Evolutionary conservation across 2,888 invertebrate genomes (phyloP).

Genomic region (Hylaea fasciaria): DNA sequence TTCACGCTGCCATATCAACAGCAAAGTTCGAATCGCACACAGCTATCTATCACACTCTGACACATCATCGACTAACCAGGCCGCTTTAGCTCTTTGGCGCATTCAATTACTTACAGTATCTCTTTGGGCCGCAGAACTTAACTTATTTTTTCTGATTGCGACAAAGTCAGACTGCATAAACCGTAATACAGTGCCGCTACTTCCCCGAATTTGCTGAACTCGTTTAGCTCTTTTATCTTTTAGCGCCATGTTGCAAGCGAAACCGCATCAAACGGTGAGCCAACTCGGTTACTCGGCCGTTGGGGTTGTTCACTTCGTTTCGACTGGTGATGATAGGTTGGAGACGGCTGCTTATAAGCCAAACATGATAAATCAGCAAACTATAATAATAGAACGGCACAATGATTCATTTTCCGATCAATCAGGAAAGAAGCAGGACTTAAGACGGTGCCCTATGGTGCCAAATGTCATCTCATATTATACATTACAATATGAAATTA

Average conservation of each 20-base stretch:
- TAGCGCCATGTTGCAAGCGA: conserved; percentile 51
- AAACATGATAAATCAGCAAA: background rate
- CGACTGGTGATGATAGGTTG: background rate
- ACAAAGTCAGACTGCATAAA: conserved; percentile 42
- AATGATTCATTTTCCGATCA: background rate
- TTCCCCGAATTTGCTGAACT: conserved; percentile 60
- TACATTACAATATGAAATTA: too few relatives aligned
- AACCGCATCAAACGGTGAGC: conserved; percentile 33
- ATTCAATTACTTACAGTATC: background rate
- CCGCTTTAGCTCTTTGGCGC: conserved; percentile 4
- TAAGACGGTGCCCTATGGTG: background rate
- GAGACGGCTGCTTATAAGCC: background rate
- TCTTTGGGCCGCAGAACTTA: background rate
- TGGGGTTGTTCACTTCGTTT: conserved; percentile 40
- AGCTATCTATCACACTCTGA: conserved; percentile 24
- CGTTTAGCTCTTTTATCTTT: conserved; percentile 57
- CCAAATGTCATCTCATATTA: background rate
- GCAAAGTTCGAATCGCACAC: conserved; percentile 4
- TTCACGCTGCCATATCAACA: conserved; percentile 1
- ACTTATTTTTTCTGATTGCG: background rate
- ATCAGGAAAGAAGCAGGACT: background rate
- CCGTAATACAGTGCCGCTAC: conserved; percentile 61
- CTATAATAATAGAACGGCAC: background rate
- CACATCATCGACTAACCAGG: conserved; percentile 3
- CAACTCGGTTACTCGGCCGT: conserved; percentile 60